Evolutionary conservation across 2,113 vertebrate genomes (phyloP), one percentile per base, ranked within the genome.

Genomic region (Solenodon paradoxus): DNA sequence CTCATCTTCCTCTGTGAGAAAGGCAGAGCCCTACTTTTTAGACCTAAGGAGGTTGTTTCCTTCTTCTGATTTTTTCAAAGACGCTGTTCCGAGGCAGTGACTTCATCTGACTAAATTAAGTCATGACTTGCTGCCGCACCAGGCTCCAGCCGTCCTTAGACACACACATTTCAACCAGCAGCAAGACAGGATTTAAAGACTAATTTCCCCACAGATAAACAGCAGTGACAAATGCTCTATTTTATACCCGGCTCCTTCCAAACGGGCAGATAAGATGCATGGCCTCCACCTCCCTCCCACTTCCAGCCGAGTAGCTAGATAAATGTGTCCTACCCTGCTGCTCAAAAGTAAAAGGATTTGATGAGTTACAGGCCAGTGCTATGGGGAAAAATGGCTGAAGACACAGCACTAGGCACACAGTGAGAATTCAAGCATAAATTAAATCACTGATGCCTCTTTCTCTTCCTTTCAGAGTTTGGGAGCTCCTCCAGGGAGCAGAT

Each of bases 61-160:
- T 88, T 77, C 4, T 59, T 71, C 81, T 55, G n/a, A n/a, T 66
- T 75, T 89, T 85, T 77, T 78, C 57, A 35, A 68, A 92, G 81
- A 79, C 89, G 93, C 90, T 57, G 85, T 85, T 97, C 69, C n/a
- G 55, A 96, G 90, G 94, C 84, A 55, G 94, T 92, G 97, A 97
- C 88, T 90, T 97, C 97, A 96, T 95, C 88, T 69, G 49, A 91
- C 94, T 94, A 95, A 96, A 96, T 96, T 84, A 95, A 97, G 95
- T 97, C 88, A 63, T 97, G 95, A 96, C 95, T 96, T 55, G 93
- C 53, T 80, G 88, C 59, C 90, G 88, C 88, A 91, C 38, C 32
- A 20, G 80, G 96, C 94, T 95, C 95, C 95, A 95, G 84, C 81
- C 92, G 86, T 86, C 89, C 90, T 82, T 45, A 97, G 92, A 90